Evolutionary conservation across 2,888 invertebrate species (phyloP).

Genomic region (Thymelicus sylvestris): DNA sequence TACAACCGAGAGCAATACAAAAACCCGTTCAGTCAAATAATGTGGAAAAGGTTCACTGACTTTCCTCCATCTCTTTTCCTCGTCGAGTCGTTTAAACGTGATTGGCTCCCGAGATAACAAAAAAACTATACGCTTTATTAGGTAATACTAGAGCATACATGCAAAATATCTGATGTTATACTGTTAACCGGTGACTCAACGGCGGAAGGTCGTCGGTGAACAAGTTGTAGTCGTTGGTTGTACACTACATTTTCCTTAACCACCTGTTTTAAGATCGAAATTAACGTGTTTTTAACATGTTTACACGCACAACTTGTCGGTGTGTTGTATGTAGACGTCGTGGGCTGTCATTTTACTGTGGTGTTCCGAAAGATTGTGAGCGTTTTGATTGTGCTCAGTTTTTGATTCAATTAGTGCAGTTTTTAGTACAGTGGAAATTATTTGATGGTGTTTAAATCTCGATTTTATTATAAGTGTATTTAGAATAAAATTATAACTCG

Average conservation of each 20-base stretch:
- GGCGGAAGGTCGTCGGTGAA: conserved; percentile 28
- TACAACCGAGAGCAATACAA: background rate
- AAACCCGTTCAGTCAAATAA: conserved; percentile 14
- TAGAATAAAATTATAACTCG: background rate
- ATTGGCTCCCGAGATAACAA: conserved; percentile 6
- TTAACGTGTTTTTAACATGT: conserved; percentile 9
- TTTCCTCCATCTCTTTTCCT: conserved; percentile 6
- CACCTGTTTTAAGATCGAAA: conserved; percentile 23
- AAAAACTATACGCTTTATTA: conserved; percentile 30
- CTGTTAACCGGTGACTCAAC: conserved; percentile 32
- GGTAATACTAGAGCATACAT: conserved; percentile 27
- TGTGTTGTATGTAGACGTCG: conserved; percentile 23
- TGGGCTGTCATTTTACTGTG: conserved; percentile 26
- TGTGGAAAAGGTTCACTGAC: conserved; percentile 12
- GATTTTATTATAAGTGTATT: background rate
- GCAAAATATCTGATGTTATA: conserved; percentile 31
- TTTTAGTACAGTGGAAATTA: background rate
- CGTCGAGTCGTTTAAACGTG: background rate
- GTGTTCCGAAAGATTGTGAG: conserved; percentile 31
- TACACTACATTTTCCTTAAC: conserved; percentile 24
- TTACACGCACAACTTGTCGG: background rate
- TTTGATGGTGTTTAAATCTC: background rate
- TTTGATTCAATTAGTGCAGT: conserved; percentile 13
- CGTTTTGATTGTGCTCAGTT: conserved; percentile 16
- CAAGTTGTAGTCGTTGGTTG: background rate